Evolutionary conservation across 2,888 invertebrate species (phyloP).

Genomic region (Macrophya alboannulata): DNA sequence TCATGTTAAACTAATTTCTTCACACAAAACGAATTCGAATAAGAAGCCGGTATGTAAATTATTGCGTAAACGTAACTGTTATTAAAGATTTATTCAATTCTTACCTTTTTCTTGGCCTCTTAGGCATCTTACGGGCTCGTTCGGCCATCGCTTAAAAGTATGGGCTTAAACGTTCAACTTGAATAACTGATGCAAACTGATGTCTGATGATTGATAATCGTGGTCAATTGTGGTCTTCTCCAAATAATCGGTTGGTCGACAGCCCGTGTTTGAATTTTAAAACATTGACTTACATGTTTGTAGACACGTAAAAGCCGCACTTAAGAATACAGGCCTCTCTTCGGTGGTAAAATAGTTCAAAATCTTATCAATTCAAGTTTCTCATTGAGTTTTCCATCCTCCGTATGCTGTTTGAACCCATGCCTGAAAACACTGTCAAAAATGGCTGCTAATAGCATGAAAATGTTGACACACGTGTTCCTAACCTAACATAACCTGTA

Average conservation of each 20-base stretch:
- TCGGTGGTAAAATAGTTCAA: background rate
- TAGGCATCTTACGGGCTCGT: background rate
- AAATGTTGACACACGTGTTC: slow-evolving; percentile 51
- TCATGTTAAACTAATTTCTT: background rate
- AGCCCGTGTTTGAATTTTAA: background rate
- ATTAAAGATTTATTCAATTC: background rate
- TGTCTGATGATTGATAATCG: no score
- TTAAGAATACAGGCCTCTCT: background rate
- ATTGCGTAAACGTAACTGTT: background rate
- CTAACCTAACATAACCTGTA: slow-evolving; percentile 32
- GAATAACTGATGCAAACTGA: no score
- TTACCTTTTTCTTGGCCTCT: background rate
- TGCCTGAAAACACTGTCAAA: background rate
- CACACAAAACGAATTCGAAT: background rate
- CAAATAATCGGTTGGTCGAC: background rate
- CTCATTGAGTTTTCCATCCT: background rate
- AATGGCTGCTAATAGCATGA: background rate
- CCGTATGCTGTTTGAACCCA: background rate
- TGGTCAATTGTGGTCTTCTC: background rate
- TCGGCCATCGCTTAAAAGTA: slow-evolving; percentile 1
- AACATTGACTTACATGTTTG: background rate
- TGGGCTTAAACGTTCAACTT: no score
- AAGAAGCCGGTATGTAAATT: background rate
- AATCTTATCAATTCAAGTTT: background rate
- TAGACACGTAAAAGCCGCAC: background rate